Conservation (phyloP, 2,888 invertebrate species). For the Sicus ferrugineus region DNA sequence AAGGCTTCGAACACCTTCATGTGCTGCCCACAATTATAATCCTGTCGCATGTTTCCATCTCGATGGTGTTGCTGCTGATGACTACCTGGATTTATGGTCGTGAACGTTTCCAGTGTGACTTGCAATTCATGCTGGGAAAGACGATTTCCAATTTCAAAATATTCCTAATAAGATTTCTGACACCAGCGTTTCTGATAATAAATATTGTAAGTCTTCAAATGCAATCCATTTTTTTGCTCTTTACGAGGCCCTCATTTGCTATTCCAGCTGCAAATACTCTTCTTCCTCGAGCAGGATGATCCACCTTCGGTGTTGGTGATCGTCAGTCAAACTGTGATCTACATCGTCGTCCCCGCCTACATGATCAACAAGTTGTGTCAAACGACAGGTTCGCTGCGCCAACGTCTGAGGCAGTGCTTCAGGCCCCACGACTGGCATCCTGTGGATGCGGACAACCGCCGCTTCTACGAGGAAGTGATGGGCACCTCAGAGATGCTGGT, state of each 20-base stretch:
- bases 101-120: constrained; percentile 70
- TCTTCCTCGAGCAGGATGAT: constrained; percentile 39
- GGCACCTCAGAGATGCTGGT: constrained; percentile 61
- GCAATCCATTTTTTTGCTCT: neutral
- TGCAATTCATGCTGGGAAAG: constrained; percentile 77
- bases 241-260: neutral
- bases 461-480: constrained; percentile 61
- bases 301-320: constrained; percentile 44
- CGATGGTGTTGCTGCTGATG: constrained; percentile 79
- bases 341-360: constrained; percentile 53
- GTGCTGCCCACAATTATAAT: constrained; percentile 52
- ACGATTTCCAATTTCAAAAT: constrained; percentile 67
- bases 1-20: constrained; percentile 56
- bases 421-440: constrained; percentile 64
- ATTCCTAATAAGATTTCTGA: constrained; percentile 55
- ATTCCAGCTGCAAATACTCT: constrained; percentile 40
- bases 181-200: constrained; percentile 55
- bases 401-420: constrained; percentile 57
- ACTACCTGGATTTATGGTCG: constrained; percentile 86
- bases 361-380: constrained; percentile 53
- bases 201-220: constrained; percentile 48
- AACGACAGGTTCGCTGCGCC: constrained; percentile 52
- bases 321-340: constrained; percentile 50
- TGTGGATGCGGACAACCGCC: constrained; percentile 58
- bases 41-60: constrained; percentile 65